phyloP scores from a whole-genome alignment of 2,797 vertebrate species.

The Tangara arthus region DNA sequence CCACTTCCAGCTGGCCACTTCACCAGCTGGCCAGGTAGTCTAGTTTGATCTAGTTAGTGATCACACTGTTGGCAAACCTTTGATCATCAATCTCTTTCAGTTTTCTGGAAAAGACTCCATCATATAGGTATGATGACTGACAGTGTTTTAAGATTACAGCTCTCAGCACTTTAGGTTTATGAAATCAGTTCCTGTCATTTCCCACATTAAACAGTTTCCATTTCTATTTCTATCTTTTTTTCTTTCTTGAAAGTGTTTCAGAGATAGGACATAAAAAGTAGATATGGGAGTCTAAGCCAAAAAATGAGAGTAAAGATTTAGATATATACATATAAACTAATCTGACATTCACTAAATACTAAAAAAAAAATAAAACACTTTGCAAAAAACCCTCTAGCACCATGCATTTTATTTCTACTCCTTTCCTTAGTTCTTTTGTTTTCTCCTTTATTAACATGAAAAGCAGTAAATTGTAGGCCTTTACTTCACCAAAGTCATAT shows the following conservation, averaged over 20 bases:
- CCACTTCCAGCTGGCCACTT: background rate
- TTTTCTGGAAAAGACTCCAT: background rate
- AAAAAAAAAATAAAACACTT: background rate
- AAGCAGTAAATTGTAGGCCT: background rate
- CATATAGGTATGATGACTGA: background rate
- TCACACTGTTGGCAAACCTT: background rate
- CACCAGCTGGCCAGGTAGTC: background rate
- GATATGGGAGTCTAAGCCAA: background rate
- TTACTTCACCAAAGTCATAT: background rate
- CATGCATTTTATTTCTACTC: background rate
- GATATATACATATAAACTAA: background rate
- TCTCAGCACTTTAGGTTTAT: background rate
- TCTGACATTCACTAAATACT: background rate
- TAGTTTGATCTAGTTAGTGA: background rate
- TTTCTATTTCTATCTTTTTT: background rate
- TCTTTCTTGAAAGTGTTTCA: background rate
- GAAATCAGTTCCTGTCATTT: background rate
- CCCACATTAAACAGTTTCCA: background rate
- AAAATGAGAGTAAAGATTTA: background rate
- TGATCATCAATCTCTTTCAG: background rate
- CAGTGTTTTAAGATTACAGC: background rate
- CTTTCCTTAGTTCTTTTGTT: background rate
- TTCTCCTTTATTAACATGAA: background rate
- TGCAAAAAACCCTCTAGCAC: accelerated
- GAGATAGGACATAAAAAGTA: background rate